phyloP scores from a whole-genome alignment of 1,140 invertebrate genomes.

The Pseudobourletiella spinata region DNA sequence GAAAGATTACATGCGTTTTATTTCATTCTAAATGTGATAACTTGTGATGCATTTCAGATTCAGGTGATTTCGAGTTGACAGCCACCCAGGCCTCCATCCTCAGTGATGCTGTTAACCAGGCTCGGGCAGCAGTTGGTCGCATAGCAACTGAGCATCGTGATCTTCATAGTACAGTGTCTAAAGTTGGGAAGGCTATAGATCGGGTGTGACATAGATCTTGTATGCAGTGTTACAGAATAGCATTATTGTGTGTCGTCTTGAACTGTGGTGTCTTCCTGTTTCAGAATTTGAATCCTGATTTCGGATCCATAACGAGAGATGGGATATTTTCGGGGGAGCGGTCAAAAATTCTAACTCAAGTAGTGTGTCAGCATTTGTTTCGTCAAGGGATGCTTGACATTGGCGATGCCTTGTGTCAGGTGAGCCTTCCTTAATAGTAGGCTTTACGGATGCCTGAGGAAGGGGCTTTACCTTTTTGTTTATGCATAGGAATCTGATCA shows the following conservation, averaged over 20 bases:
- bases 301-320: conserved; percentile 75
- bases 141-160: conserved; percentile 69
- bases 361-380: conserved; percentile 94
- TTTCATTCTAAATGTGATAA: too few relatives aligned
- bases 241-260: background rate
- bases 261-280: conserved; percentile 31
- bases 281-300: conserved; percentile 83
- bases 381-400: conserved; percentile 85
- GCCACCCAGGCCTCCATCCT: conserved; percentile 45
- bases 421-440: too few relatives aligned
- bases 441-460: too few relatives aligned
- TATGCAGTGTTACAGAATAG: background rate
- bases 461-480: background rate
- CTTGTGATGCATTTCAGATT: too few relatives aligned
- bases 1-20: too few relatives aligned
- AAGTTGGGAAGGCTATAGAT: conserved; percentile 93
- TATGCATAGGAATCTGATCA: conserved; percentile 59
- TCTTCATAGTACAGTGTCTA: conserved; percentile 81
- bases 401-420: conserved; percentile 65
- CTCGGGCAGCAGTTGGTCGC: conserved; percentile 60
- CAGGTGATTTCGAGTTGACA: conserved; percentile 54
- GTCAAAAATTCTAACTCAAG: conserved; percentile 74
- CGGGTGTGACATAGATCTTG: conserved; percentile 46
- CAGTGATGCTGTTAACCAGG: conserved; percentile 21
- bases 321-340: conserved; percentile 76